A percentile compares a stretch with the other conserved stretches of the same genome.
Evolutionary conservation across 2,888 invertebrate genomes (phyloP).

Genomic region (Napeogenes inachia): DNA sequence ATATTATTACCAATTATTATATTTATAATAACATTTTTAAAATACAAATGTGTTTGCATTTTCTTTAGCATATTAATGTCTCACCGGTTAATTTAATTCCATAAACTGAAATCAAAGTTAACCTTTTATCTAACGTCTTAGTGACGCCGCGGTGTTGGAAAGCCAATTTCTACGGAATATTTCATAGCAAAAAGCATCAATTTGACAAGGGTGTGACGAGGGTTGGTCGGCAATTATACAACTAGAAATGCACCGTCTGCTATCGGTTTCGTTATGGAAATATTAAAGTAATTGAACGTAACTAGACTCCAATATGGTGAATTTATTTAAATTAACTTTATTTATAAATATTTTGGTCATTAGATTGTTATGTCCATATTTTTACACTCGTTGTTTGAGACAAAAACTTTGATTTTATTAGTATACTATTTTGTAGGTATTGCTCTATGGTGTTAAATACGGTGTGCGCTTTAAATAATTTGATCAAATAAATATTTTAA

Average conservation of each 20-base stretch:
- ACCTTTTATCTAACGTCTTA: constrained; percentile 15
- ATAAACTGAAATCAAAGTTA: not conserved
- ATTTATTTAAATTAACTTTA: too few relatives aligned
- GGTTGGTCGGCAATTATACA: constrained; percentile 59
- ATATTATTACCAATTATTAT: too few relatives aligned
- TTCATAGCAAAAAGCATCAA: constrained; percentile 49
- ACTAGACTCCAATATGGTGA: not conserved
- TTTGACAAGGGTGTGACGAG: constrained; percentile 65
- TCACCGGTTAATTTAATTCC: not conserved
- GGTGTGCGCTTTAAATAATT: too few relatives aligned
- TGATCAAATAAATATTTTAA: too few relatives aligned
- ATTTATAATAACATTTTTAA: not conserved
- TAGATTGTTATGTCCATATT: too few relatives aligned
- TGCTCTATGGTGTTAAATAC: too few relatives aligned
- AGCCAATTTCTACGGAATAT: constrained; percentile 41
- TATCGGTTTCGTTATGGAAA: constrained; percentile 22
- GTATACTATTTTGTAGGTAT: too few relatives aligned
- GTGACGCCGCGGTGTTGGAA: constrained; percentile 31
- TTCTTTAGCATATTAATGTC: too few relatives aligned
- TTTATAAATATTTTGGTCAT: too few relatives aligned
- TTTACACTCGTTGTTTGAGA: too few relatives aligned
- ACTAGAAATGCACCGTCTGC: constrained; percentile 24
- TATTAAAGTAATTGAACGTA: constrained; percentile 13
- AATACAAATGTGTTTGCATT: too few relatives aligned
- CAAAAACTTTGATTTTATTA: too few relatives aligned